These are phyloP conservation scores for Marronus borbonicus DNA, from an alignment of 2,888 invertebrate species.

Conservation along the genomic window DNA sequence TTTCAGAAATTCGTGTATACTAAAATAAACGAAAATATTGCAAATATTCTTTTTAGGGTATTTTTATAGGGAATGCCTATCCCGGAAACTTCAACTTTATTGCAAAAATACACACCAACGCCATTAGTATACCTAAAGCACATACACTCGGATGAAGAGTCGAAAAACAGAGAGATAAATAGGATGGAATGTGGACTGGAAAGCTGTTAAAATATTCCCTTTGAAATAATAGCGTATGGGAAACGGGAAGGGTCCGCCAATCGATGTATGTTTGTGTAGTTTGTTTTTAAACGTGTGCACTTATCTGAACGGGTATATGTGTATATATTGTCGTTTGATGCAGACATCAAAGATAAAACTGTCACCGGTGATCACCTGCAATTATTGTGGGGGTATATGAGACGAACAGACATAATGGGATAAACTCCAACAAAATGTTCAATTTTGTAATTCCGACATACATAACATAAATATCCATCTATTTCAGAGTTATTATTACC, in stretches of 20 bases:
- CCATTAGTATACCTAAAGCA: constrained; percentile 19
- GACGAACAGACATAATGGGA: neutral
- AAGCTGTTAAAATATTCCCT: constrained; percentile 49
- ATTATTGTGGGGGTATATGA: constrained; percentile 1
- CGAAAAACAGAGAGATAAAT: constrained; percentile 35
- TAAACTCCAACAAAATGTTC: neutral
- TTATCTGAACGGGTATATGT: constrained; percentile 15
- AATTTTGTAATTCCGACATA: too few relatives aligned
- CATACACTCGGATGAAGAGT: constrained; percentile 26
- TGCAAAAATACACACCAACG: constrained; percentile 13
- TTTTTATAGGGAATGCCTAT: too few relatives aligned
- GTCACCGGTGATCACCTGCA: constrained; percentile 40
- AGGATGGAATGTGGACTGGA: constrained; percentile 23
- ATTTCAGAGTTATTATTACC: neutral
- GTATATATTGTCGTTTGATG: constrained; percentile 50
- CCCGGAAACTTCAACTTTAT: neutral
- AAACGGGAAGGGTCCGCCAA: constrained; percentile 34
- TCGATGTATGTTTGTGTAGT: constrained; percentile 43
- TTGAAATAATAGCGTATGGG: constrained; percentile 43
- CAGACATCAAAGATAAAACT: constrained; percentile 53
- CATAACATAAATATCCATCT: neutral
- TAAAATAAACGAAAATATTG: too few relatives aligned
- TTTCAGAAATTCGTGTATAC: too few relatives aligned
- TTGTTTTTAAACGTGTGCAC: constrained; percentile 42
- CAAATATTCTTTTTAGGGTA: too few relatives aligned